Evolutionary conservation across 2,113 vertebrate species (phyloP), one percentile per base, ranked within the genome.

Genomic region (Gymnorhina tibicen): DNA sequence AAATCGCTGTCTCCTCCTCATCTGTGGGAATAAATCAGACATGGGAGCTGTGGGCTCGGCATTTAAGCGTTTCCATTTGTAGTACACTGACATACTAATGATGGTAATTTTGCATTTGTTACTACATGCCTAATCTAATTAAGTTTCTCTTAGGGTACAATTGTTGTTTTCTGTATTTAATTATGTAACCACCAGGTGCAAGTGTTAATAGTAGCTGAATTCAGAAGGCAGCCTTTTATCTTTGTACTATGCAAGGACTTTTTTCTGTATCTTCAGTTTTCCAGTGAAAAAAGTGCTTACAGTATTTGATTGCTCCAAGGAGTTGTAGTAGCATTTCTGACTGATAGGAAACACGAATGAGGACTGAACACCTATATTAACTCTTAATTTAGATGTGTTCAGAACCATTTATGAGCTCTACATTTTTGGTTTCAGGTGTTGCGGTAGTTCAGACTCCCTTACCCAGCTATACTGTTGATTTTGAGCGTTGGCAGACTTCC

Each of bases 401-500:
- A 66, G 91, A 93, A 41, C 74, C 81, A 41, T 90, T 93, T 87
- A 22, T 32, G 94, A 91, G 35, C 66, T 76, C 46, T 55, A 10
- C 68, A 55, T 73, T 92, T 91, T 82, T 88, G 35, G 52, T 97
- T 97, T 98, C 87, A 96, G 97, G 93, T 97, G 89, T 88, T 79
- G 89, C 67, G 76, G 58, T 94, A 91, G 86, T 47, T 85, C 81
- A 94, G 95, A 26, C 91, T 78, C 63, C 85, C 76, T 92, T 89
- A 96, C 92, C 89, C 93, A 96, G 95, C 79, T 96, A 7, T 33
- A 41, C 74, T 74, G 66, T 78, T 85, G 86, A 18, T 93, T 90
- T 59, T 67, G 68, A 50, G 64, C 62, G 33, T 35, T 95, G 93
- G 67, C 94, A 96, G 78, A 11, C 37, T 75, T 96, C 60, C 85